Base-by-base conservation (phyloP, 30 jellyfish, hydroid and myxozoan genomes). In the Chrysaora quinquecirrha region DNA sequence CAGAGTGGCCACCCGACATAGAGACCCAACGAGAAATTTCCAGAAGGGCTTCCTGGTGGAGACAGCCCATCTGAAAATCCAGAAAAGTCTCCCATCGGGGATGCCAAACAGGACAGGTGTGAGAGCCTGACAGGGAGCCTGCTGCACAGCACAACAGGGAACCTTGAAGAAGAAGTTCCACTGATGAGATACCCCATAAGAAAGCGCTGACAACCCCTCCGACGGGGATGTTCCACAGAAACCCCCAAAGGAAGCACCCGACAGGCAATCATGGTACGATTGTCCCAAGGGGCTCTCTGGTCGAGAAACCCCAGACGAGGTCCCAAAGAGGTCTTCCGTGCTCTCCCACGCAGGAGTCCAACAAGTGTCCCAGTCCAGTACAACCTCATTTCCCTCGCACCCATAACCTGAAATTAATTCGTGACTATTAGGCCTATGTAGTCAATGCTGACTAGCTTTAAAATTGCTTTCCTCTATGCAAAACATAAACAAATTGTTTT, bases 331-430 rank as follows among this genome's bases (percentile, higher is more conserved):
- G 58, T 43, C 58, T 43, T 43, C 58, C 58, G 58, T 43, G 58
- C 58, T 43, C 58, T 43, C 58, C 58, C 58, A 43, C 16, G 58
- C 58, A 43, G 58, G 58, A 43, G 58, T 16, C 58, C 58, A 43
- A 43, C 9, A 43, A 16, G 58, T 16, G 58, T n/a, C n/a, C n/a
- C n/a, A n/a, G n/a, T n/a, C n/a, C n/a, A n/a, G n/a, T n/a, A n/a
- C 58, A 43, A 43, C 58, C 58, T 43, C 58, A 16, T 43, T 43
- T 43, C 58, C 58, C 58, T 43, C 58, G 58, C 58, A 9, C 58
- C 58, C 58, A 16, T 43, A 6, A 43, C 58, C 58, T 43, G 16
- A 43, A 19, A 67, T n/a, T 7, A 29, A 35, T 43, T 43, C 58
- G 58, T 43, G 58, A 43, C 9, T 6, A 43, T 43, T 43, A 43